phyloP scores from a whole-genome alignment of 2,113 vertebrate genomes.

The Anguilla japonica region DNA sequence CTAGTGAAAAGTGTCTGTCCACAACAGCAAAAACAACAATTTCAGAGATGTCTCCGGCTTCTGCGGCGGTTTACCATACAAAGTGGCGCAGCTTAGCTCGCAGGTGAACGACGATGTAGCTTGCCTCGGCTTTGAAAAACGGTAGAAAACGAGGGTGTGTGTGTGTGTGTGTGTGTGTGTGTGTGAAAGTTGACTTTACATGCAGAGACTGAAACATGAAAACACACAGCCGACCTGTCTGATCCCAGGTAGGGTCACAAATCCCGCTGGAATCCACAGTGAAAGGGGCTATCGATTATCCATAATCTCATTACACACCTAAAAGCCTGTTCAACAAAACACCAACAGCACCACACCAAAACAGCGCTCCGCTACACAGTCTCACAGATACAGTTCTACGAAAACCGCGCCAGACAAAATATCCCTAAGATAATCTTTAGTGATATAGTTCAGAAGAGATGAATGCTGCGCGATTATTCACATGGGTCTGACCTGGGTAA shows the following conservation, averaged over 20 bases:
- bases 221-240: slow-evolving; percentile 14
- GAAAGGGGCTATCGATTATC: slow-evolving; percentile 51
- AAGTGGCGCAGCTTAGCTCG: not conserved
- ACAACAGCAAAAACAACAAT: slow-evolving; percentile 17
- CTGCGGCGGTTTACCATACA: not conserved
- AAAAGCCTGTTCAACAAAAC: slow-evolving; percentile 22
- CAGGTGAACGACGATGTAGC: not conserved
- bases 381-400: slow-evolving; percentile 49
- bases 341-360: slow-evolving; percentile 41
- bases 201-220: not conserved
- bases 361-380: slow-evolving; percentile 5
- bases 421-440: slow-evolving; percentile 67
- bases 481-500: too few species aligned
- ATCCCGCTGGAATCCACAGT: slow-evolving; percentile 39
- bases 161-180: not conserved
- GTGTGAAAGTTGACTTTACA: not conserved
- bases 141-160: not conserved
- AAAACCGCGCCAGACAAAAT: slow-evolving; percentile 72
- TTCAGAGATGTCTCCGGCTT: not conserved
- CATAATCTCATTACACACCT: slow-evolving; percentile 58
- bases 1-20: not conserved
- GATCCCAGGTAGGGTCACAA: slow-evolving; percentile 38
- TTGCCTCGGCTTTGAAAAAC: not conserved
- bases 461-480: not conserved
- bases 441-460: not conserved